Evolutionary conservation across 1,140 invertebrate species (phyloP).

Genomic region (Cherax destructor): DNA sequence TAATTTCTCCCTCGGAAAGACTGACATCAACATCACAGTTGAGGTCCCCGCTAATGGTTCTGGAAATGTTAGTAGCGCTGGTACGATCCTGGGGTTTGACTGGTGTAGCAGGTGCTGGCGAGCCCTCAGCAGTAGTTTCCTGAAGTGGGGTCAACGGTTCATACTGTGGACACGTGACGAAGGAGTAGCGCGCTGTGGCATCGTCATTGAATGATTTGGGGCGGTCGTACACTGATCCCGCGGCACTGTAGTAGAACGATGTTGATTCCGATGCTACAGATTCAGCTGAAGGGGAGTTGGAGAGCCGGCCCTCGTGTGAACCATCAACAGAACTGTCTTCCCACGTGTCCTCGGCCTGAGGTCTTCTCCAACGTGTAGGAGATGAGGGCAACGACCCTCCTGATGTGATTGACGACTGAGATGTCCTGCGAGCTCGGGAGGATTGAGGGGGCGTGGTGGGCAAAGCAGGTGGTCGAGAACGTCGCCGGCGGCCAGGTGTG

Average conservation of each 20-base stretch:
- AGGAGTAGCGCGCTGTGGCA: conserved; percentile 24
- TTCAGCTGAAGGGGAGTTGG: conserved; percentile 14
- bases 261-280: conserved; percentile 40
- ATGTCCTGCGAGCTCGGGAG: conserved; percentile 20
- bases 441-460: conserved; percentile 44
- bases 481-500: conserved; percentile 27
- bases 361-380: conserved; percentile 31
- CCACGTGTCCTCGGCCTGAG: conserved; percentile 45
- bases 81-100: not conserved
- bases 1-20: conserved; percentile 51
- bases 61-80: conserved; percentile 5
- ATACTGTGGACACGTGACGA: conserved; percentile 43
- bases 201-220: conserved; percentile 42
- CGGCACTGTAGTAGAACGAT: conserved; percentile 53
- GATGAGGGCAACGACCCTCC: conserved; percentile 38
- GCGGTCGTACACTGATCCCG: conserved; percentile 27
- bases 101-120: not conserved
- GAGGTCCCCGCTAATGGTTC: conserved; percentile 32
- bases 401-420: conserved; percentile 3
- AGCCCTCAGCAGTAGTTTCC: not conserved
- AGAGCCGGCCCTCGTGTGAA: conserved; percentile 10
- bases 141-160: conserved; percentile 6
- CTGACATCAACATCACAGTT: conserved; percentile 51
- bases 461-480: conserved; percentile 37
- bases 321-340: conserved; percentile 27